Evolutionary conservation across 2,888 invertebrate genomes (phyloP).

Genomic region (Ctena decussata): DNA sequence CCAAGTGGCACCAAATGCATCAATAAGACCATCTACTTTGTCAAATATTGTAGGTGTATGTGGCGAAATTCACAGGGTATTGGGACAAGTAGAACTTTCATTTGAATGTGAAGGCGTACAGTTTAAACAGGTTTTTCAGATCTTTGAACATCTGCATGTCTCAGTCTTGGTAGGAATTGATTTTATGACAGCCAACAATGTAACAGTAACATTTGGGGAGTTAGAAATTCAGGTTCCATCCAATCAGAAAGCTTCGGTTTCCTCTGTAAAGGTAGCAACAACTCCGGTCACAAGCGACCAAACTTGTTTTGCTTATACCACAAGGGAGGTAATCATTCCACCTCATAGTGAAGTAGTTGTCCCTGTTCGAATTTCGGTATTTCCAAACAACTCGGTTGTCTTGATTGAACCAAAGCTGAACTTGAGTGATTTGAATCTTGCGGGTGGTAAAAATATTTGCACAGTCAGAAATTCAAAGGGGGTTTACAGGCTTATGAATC

Average conservation of each 20-base stretch:
- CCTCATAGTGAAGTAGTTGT: slow-evolving; percentile 12
- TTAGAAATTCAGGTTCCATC: not conserved
- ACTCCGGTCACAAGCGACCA: not conserved
- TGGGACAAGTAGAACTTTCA: not conserved
- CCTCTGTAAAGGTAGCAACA: not conserved
- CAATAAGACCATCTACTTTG: not conserved
- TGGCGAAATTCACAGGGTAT: no score
- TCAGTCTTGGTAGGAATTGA: not conserved
- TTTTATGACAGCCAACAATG: not conserved
- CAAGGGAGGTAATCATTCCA: slow-evolving; percentile 4
- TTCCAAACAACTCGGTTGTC: not conserved
- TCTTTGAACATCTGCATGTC: not conserved
- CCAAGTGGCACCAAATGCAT: slow-evolving; percentile 4
- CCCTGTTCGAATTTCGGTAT: not conserved
- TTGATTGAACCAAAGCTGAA: not conserved
- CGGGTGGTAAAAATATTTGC: slow-evolving; percentile 4
- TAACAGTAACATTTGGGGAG: not conserved
- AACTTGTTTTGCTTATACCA: not conserved
- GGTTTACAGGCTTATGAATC: slow-evolving; percentile 24
- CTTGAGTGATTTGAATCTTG: not conserved
- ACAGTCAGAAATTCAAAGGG: not conserved
- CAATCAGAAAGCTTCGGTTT: not conserved
- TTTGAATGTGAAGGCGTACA: not conserved
- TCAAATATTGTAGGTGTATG: no score
- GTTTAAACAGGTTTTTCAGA: not conserved